Evolutionary conservation across 2,888 invertebrate species (phyloP).

Genomic region (Harpalus rufipes): DNA sequence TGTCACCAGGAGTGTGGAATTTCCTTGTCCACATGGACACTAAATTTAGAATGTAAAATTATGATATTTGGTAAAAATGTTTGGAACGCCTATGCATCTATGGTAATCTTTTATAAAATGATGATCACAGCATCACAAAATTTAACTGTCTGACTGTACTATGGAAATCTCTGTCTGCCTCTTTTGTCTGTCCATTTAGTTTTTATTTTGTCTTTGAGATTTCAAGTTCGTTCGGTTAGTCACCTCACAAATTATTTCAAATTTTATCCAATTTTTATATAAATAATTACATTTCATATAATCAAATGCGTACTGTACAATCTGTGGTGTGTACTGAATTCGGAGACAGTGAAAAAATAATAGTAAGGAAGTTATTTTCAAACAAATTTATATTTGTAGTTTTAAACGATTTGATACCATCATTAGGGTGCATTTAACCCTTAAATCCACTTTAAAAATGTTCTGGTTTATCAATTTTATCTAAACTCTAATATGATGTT

Average conservation of each 20-base stretch:
- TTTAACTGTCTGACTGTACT: background rate
- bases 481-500: too few relatives aligned
- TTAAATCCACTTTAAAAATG: too few relatives aligned
- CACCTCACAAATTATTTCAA: background rate
- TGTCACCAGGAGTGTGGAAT: too few relatives aligned
- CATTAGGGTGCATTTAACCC: too few relatives aligned
- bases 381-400: background rate
- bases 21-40: too few relatives aligned
- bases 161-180: background rate
- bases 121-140: slow-evolving; percentile 1
- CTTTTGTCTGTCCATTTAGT: background rate
- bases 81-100: slow-evolving; percentile 14
- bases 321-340: slow-evolving; percentile 22
- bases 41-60: too few relatives aligned
- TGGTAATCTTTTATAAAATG: background rate
- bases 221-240: slow-evolving; percentile 24
- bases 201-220: background rate
- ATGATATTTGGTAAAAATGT: background rate
- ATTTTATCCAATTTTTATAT: background rate
- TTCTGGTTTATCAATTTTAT: too few relatives aligned
- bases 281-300: background rate
- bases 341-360: background rate
- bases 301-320: background rate
- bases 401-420: too few relatives aligned
- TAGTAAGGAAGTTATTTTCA: background rate